These are phyloP conservation scores for Meda fulgida DNA, from an alignment of 2,797 vertebrate genomes.

Conservation along the genomic window DNA sequence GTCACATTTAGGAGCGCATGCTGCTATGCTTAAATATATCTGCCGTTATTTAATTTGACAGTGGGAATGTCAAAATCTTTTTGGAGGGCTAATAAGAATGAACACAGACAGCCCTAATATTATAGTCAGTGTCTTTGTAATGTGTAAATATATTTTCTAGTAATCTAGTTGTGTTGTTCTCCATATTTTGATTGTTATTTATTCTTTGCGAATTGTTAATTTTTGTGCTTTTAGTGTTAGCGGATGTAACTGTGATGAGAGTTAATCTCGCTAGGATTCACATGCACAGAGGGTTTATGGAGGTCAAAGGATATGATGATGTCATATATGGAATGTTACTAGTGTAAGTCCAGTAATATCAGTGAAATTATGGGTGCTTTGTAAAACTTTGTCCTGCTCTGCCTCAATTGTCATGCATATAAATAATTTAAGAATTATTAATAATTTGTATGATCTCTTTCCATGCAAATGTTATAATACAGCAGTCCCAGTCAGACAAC, in stretches of 20 bases:
- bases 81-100: neutral
- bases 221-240: neutral
- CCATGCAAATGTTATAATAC: constrained; percentile 1
- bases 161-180: neutral
- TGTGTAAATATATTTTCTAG: neutral
- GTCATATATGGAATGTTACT: neutral
- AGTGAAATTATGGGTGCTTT: neutral
- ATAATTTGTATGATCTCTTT: neutral
- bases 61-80: neutral
- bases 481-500: neutral
- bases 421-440: neutral
- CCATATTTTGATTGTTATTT: neutral
- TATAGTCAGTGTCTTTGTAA: neutral
- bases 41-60: neutral
- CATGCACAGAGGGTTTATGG: constrained; percentile 2
- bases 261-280: constrained; percentile 10
- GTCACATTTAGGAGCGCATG: neutral
- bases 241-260: neutral
- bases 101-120: neutral
- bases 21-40: neutral
- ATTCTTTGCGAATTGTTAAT: neutral
- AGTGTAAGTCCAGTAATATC: neutral
- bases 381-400: neutral
- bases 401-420: neutral
- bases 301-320: neutral